Conservation (phyloP, 2,888 invertebrate genomes). For the Nasonia oneida region DNA sequence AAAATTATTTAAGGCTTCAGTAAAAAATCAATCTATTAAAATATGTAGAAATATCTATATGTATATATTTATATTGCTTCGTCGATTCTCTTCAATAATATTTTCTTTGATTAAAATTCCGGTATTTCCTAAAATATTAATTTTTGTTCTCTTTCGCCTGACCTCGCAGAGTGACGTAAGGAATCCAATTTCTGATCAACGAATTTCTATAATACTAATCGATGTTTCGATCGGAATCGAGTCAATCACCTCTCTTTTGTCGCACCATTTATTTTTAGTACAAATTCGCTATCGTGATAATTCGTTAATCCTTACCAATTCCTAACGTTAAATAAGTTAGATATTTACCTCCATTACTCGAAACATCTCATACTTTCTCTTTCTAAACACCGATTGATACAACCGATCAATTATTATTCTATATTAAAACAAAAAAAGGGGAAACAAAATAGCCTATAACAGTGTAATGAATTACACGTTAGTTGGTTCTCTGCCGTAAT, state of each 20-base stretch:
- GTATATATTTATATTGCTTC: slow-evolving; percentile 37
- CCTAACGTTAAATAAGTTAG: slow-evolving; percentile 54
- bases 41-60: slow-evolving; percentile 43
- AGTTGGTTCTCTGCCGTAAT: slow-evolving; percentile 72
- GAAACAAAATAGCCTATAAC: slow-evolving; percentile 40
- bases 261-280: slow-evolving; percentile 47
- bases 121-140: slow-evolving; percentile 45
- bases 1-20: slow-evolving; percentile 32
- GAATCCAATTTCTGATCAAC: slow-evolving; percentile 32
- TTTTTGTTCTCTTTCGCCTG: slow-evolving; percentile 31
- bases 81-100: slow-evolving; percentile 26
- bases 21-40: slow-evolving; percentile 53
- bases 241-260: slow-evolving; percentile 23
- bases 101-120: slow-evolving; percentile 16
- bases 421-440: slow-evolving; percentile 43
- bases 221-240: slow-evolving; percentile 29
- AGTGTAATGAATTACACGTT: slow-evolving; percentile 65
- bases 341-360: slow-evolving; percentile 45
- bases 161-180: slow-evolving; percentile 29
- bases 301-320: slow-evolving; percentile 41
- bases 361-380: slow-evolving; percentile 39
- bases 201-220: slow-evolving; percentile 30
- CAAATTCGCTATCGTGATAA: slow-evolving; percentile 30
- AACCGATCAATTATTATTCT: slow-evolving; percentile 56
- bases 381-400: slow-evolving; percentile 61